A percentile compares a stretch with the other conserved stretches of the same genome.
Conservation (phyloP, 2,113 vertebrate species). For the Rhineura floridana region DNA sequence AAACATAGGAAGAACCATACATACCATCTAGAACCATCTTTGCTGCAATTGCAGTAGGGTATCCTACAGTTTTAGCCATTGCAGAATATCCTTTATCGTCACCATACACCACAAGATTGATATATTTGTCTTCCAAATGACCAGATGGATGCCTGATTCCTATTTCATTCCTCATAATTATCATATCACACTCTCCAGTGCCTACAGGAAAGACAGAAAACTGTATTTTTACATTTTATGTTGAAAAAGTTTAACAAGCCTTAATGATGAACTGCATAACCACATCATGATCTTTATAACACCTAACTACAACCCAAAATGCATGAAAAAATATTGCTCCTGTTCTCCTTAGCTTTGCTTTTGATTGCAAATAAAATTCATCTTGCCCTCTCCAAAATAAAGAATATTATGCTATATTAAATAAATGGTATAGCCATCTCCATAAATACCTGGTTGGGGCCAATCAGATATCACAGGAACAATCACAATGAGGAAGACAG, state of each 20-base stretch:
- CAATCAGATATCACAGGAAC: no score
- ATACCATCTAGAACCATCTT: slow-evolving; percentile 94
- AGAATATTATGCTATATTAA: neutral
- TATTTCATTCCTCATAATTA: slow-evolving; percentile 91
- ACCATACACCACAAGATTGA: slow-evolving; percentile 92
- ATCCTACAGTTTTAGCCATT: slow-evolving; percentile 97
- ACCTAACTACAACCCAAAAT: neutral
- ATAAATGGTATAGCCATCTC: neutral
- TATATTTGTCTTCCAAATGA: slow-evolving; percentile 89
- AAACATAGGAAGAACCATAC: slow-evolving; percentile 52
- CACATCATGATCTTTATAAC: neutral
- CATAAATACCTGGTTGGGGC: no score
- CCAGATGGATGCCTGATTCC: slow-evolving; percentile 91
- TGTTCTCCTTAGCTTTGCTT: neutral
- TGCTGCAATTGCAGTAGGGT: slow-evolving; percentile 90
- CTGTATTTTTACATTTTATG: neutral
- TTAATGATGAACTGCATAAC: neutral
- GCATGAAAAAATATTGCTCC: neutral
- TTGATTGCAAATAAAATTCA: neutral
- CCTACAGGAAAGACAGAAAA: slow-evolving; percentile 72
- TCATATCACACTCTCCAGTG: slow-evolving; percentile 89
- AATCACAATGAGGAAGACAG: no score
- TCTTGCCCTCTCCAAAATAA: neutral
- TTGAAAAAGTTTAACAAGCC: neutral
- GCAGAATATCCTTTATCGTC: slow-evolving; percentile 90